Base-by-base conservation (phyloP, 2,797 vertebrate genomes). In the Discoglossus pictus region DNA sequence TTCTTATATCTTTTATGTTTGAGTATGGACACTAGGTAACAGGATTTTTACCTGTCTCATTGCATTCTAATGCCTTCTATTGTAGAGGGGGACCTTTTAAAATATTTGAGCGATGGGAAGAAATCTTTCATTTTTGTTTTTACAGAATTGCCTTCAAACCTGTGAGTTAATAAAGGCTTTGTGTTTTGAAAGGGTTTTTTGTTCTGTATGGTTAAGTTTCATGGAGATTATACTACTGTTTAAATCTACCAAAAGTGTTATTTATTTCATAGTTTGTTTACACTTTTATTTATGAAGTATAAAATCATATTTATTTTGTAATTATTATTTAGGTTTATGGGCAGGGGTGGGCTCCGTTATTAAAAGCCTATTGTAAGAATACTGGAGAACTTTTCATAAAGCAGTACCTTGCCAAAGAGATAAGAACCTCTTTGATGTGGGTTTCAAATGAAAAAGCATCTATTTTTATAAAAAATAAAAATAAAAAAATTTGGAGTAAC, bases 351-450 rank as follows among this genome's bases (percentile, higher is more conserved):
- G 23, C 60, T 63, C 52, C 25, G 20, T 54, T 63, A 89, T 90
- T 90, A 88, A 86, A 88, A 87, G 90, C 91, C 92, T 94, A 94
- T 93, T 95, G 93, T 96, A 94, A 92, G 93, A 90, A 90, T 93
- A 93, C 90, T 79, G 85, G 89, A 90, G 93, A 95, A 94, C 90
- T 94, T 91, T 91, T 97, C 93, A 72, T 97, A 95, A 95, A 95
- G 92, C 92, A 93, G 93, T 96, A 97, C 93, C 93, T 98, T 97
- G 95, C 95, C 95, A 98, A 98, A 98, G 96, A 98, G 96, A 94
- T 92, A 93, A 93, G 89, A 95, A 92, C 95, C 95, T 98, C 95
- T 98, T 98, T 98, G 96, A 97, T 96, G 95, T 97, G 93, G 93
- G 93, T 98, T 96, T 96, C 42, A 70, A 88, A 89, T 89, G 40